Evolutionary conservation across 92 coral and sea anemone genomes (phyloP).

Genomic region (Blastomussa wellsi): DNA sequence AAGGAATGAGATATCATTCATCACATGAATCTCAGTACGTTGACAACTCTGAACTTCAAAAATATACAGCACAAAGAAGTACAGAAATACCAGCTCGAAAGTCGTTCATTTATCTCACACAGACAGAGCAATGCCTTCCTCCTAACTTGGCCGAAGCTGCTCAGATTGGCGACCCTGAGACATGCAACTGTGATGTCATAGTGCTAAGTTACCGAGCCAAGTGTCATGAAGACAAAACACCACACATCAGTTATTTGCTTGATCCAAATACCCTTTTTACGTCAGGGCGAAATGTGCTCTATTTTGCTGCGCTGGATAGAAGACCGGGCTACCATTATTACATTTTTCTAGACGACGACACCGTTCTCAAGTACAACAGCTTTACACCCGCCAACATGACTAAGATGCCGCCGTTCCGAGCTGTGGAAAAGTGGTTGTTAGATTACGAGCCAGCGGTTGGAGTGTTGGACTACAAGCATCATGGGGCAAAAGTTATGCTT

Average conservation of each 20-base stretch:
- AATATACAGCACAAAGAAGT: background rate
- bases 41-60: background rate
- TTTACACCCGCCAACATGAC: background rate
- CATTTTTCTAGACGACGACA: conserved; percentile 50
- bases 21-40: background rate
- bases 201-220: conserved; percentile 32
- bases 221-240: background rate
- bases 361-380: background rate
- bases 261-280: conserved; percentile 32
- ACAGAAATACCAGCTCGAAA: background rate
- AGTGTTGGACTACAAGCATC: conserved; percentile 1
- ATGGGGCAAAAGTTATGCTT: background rate
- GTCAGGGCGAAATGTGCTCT: too few species aligned
- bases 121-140: conserved; percentile 41
- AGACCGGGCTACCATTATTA: conserved; percentile 31
- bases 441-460: conserved; percentile 54
- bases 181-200: conserved; percentile 12
- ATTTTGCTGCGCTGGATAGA: conserved; percentile 10
- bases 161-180: conserved; percentile 29
- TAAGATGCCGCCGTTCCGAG: background rate
- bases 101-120: conserved; percentile 45
- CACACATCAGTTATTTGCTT: conserved; percentile 43
- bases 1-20: background rate
- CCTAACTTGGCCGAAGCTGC: conserved; percentile 8
- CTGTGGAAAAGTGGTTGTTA: conserved; percentile 40